phyloP scores from a whole-genome alignment of 2,888 invertebrate genomes.

The Meghimatium bilineatum region DNA sequence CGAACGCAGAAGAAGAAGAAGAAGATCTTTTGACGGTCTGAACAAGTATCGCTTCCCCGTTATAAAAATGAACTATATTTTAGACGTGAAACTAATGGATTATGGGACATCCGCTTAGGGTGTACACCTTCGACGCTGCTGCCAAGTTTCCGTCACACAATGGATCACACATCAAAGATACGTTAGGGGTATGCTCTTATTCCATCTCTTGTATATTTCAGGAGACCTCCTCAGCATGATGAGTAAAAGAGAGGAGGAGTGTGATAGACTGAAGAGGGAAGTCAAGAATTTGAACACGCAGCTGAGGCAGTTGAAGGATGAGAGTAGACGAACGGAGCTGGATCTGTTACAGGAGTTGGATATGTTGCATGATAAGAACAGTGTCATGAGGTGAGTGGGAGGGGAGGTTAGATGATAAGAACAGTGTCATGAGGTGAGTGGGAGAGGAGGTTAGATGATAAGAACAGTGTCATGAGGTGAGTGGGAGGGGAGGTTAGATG shows the following conservation, averaged over 20 bases:
- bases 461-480: not conserved
- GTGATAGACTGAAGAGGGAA: conserved; percentile 81
- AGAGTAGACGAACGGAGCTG: conserved; percentile 64
- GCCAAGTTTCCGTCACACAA: too few relatives aligned
- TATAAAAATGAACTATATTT: too few relatives aligned
- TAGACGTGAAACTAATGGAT: too few relatives aligned
- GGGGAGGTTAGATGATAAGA: not conserved
- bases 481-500: not conserved
- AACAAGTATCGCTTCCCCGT: too few relatives aligned
- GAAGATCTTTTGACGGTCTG: too few relatives aligned
- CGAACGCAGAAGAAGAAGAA: too few relatives aligned
- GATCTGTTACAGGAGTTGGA: conserved; percentile 71
- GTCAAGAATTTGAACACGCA: conserved; percentile 60
- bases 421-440: not conserved
- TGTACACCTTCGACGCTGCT: too few relatives aligned
- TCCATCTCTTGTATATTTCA: conserved; percentile 52
- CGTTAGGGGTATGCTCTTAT: too few relatives aligned
- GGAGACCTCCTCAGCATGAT: conserved; percentile 63
- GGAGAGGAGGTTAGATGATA: not conserved
- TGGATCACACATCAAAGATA: too few relatives aligned
- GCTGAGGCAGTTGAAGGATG: conserved; percentile 64
- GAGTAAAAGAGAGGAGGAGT: conserved; percentile 81
- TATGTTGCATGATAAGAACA: conserved; percentile 71
- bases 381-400: conserved; percentile 60
- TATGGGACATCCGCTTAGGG: too few relatives aligned